Evolutionary conservation across 2,113 vertebrate genomes (phyloP), one percentile per base, ranked within the genome.

Genomic region (Varanus komodoensis): DNA sequence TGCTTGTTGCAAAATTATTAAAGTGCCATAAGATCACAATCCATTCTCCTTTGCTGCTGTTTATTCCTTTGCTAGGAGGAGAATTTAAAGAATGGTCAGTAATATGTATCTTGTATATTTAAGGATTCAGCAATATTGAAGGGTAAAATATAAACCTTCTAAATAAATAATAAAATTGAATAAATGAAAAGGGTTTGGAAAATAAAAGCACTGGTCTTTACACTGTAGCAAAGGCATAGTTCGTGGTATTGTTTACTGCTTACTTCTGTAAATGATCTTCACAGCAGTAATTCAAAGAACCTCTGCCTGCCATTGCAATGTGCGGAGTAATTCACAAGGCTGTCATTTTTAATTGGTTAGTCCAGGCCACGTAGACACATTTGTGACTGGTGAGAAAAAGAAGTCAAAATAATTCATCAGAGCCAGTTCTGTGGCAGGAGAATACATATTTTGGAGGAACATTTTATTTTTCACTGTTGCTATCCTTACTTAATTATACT

Each of bases 291-390:
- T 89, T 85, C 32, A 86, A 73, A 84, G 5, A 89, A 1, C 6
- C 75, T 91, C 8, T 89, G 34, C 38, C 44, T 38, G 21, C 75
- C 29, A 85, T 69, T 73, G 52, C 64, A 89, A 90, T 79, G 14
- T 27, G 50, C 6, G 52, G 34, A n/a, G 38, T 69, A 90, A 93
- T 92, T 94, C 81, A 78, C 61, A 91, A 0, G 1, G 21, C 44
- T 92, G 32, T 71, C 1, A 4, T 64, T 93, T 94, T 92, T 84
- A 93, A 93, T 91, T 94, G 77, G 77, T 92, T 83, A 8, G 3
- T 91, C 79, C 64, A 93, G 71, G 78, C 29, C 84, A 81, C 52
- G 89, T 80, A 93, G 73, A 71, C 68, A 4, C 6, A 69, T 3
- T 64, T 86, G 23, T 8, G 61, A 84, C 17, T 83, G 27, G 0